Conservation (phyloP, 2,888 invertebrate genomes). For the Tinea pellionella region DNA sequence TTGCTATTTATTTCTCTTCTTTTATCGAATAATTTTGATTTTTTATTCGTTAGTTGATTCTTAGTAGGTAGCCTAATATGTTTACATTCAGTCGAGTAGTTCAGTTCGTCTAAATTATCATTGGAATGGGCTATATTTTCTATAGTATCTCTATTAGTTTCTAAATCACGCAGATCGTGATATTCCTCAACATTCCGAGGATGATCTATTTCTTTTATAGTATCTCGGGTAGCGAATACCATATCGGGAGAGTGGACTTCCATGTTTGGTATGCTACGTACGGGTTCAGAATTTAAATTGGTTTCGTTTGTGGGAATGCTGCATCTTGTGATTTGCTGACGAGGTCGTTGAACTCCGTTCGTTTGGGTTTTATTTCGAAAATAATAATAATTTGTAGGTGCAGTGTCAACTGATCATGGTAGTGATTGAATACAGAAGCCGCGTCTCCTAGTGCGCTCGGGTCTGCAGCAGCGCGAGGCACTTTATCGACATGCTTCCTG, state of each 20-base stretch:
- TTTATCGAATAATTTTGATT: conserved; percentile 42
- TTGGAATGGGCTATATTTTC: conserved; percentile 46
- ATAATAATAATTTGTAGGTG: conserved; percentile 13
- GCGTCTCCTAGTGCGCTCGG: neutral
- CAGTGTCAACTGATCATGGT: conserved; percentile 54
- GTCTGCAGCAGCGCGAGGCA: conserved; percentile 14
- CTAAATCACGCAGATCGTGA: conserved; percentile 24
- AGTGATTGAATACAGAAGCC: conserved; percentile 14
- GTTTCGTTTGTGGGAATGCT: conserved; percentile 17
- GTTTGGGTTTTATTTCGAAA: conserved; percentile 16
- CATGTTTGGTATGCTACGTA: conserved; percentile 18
- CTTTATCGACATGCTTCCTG: conserved; percentile 56
- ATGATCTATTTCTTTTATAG: conserved; percentile 17
- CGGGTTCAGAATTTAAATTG: conserved; percentile 15
- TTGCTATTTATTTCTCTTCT: conserved; percentile 31
- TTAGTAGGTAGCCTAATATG: neutral
- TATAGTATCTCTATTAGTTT: conserved; percentile 26
- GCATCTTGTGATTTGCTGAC: conserved; percentile 17
- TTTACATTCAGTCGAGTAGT: conserved; percentile 49
- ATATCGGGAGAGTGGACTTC: conserved; percentile 11
- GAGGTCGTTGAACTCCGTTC: conserved; percentile 16
- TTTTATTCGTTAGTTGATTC: conserved; percentile 29
- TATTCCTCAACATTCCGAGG: conserved; percentile 18
- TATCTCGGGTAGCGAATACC: conserved; percentile 12
- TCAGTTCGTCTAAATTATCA: conserved; percentile 45